phyloP scores from a whole-genome alignment of 2,113 vertebrate genomes.

The Forbesichthys papilliferus region DNA sequence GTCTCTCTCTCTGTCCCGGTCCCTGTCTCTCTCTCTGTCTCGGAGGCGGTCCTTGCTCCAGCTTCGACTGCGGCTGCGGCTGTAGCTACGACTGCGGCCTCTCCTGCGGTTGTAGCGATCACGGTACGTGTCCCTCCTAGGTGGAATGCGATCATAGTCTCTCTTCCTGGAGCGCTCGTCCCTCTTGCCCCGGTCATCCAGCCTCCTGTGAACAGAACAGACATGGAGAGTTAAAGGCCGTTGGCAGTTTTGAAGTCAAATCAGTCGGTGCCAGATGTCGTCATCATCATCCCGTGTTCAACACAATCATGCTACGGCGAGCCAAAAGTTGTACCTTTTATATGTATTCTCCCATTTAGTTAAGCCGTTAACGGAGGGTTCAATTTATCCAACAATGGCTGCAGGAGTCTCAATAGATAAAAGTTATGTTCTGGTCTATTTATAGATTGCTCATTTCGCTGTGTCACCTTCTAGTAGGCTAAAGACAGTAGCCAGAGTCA shows the following conservation, averaged over 20 bases:
- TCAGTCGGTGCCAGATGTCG: too few species aligned
- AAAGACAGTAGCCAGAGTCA: too few species aligned
- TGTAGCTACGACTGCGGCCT: constrained; percentile 91
- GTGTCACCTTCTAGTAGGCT: too few species aligned
- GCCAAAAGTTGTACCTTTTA: too few species aligned
- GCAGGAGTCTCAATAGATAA: too few species aligned
- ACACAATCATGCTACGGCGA: too few species aligned
- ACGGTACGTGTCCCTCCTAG: constrained; percentile 91
- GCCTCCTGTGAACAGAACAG: constrained; percentile 76
- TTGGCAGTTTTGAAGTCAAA: neutral
- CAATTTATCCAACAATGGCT: too few species aligned
- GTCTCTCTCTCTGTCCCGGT: constrained; percentile 79
- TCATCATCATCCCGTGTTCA: too few species aligned
- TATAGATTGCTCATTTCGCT: too few species aligned
- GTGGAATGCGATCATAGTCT: constrained; percentile 90
- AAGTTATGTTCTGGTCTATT: too few species aligned
- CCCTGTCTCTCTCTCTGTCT: constrained; percentile 86
- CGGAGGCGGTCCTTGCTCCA: constrained; percentile 91
- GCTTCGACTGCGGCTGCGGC: constrained; percentile 91
- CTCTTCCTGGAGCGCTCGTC: constrained; percentile 95
- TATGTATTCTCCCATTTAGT: too few species aligned
- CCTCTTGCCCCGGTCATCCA: constrained; percentile 90
- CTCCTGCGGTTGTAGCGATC: constrained; percentile 93
- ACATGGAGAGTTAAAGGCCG: neutral
- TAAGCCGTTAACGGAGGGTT: too few species aligned